Percentiles rank a stretch among this genome's conserved stretches.
These are phyloP conservation scores for Neodon shergylaensis DNA, from an alignment of 2,113 vertebrate genomes.

Conservation along the genomic window DNA sequence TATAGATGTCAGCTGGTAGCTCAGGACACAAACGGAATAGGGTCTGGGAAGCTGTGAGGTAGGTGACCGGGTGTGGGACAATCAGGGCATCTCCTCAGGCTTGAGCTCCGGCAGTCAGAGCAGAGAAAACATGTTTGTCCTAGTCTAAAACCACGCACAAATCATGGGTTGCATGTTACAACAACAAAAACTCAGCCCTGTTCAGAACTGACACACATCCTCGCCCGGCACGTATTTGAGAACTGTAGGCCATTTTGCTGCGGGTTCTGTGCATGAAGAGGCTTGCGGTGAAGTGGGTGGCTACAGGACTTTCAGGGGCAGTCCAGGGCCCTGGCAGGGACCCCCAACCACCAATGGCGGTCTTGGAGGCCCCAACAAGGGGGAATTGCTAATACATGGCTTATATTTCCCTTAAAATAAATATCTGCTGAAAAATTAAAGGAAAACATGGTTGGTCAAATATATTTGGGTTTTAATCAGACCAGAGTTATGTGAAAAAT, in stretches of 20 bases:
- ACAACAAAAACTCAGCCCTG: not conserved
- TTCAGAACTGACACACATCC: not conserved
- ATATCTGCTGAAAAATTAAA: constrained; percentile 21
- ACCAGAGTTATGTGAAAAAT: constrained; percentile 13
- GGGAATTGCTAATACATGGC: not conserved
- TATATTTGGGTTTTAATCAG: constrained; percentile 56
- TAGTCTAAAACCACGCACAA: not conserved
- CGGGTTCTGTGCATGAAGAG: not conserved
- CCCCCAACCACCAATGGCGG: not conserved
- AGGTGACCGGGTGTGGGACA: accelerated
- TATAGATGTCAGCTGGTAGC: constrained; percentile 14
- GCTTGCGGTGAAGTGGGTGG: accelerated
- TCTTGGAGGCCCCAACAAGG: not conserved
- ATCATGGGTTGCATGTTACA: not conserved
- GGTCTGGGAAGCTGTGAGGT: not conserved
- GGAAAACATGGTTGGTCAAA: not conserved
- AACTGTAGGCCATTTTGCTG: accelerated
- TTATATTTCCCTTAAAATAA: constrained; percentile 62
- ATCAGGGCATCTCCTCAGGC: not conserved
- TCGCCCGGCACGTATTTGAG: accelerated
- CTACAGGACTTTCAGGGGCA: not conserved
- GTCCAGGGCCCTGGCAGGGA: not conserved
- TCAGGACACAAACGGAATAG: not conserved
- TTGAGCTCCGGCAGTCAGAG: not conserved
- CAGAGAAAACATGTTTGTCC: not conserved